These are phyloP conservation scores for Cordilura impudica DNA, from an alignment of 2,888 invertebrate species.

Conservation along the genomic window DNA sequence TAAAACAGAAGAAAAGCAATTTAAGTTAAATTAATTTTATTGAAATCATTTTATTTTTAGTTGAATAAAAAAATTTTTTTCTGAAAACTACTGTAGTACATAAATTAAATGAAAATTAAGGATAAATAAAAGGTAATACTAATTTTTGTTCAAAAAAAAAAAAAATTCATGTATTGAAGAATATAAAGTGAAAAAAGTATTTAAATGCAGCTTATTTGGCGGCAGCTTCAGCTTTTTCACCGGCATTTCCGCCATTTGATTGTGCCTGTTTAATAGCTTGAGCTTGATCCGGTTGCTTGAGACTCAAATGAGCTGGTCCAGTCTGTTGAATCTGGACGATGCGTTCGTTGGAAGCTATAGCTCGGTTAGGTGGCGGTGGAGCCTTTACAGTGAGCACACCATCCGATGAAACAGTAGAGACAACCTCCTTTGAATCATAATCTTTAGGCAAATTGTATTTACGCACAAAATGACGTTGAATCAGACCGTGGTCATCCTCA, in stretches of 20 bases:
- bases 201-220: conserved; percentile 24
- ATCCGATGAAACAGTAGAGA: conserved; percentile 86
- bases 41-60: not conserved
- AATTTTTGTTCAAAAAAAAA: not conserved
- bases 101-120: not conserved
- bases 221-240: conserved; percentile 25
- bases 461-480: conserved; percentile 86
- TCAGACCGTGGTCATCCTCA: conserved; percentile 85
- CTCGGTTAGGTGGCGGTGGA: conserved; percentile 79
- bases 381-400: conserved; percentile 86
- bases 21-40: too few species aligned
- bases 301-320: conserved; percentile 79
- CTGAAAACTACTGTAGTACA: not conserved
- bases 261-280: conserved; percentile 19
- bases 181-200: not conserved
- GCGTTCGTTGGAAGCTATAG: conserved; percentile 74
- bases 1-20: too few species aligned
- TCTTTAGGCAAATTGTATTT: conserved; percentile 87
- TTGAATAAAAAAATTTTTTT: not conserved
- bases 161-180: not conserved
- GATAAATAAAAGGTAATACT: not conserved
- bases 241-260: conserved; percentile 21
- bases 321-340: conserved; percentile 82
- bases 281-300: conserved; percentile 67
- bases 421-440: conserved; percentile 85